Evolutionary conservation across 2,797 vertebrate genomes (phyloP).

Genomic region (Synanceia verrucosa): DNA sequence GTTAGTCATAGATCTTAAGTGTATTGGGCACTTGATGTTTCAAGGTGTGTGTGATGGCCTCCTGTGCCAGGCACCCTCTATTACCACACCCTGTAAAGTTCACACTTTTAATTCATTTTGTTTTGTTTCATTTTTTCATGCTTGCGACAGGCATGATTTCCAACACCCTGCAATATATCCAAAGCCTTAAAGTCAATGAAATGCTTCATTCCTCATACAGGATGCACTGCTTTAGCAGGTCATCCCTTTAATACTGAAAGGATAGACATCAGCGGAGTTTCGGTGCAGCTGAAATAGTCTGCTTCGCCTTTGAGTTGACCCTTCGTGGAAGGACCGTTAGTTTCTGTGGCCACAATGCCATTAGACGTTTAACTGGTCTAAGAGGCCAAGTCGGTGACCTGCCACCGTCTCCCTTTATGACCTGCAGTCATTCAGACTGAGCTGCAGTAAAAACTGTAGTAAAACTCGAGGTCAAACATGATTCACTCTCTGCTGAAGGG

Average conservation of each 20-base stretch:
- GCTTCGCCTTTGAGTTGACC: slow-evolving; percentile 40
- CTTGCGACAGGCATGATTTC: not conserved
- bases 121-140: not conserved
- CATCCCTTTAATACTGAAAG: not conserved
- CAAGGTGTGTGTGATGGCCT: slow-evolving; percentile 7
- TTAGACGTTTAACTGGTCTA: slow-evolving; percentile 50
- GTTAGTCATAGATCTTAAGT: slow-evolving; percentile 23
- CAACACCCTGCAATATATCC: not conserved
- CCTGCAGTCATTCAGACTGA: slow-evolving; percentile 65
- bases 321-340: slow-evolving; percentile 21
- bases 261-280: slow-evolving; percentile 7
- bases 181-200: not conserved
- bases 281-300: slow-evolving; percentile 15
- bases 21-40: not conserved
- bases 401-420: slow-evolving; percentile 64
- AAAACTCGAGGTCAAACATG: slow-evolving; percentile 69
- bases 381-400: slow-evolving; percentile 50
- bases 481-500: slow-evolving; percentile 57
- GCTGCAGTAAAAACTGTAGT: slow-evolving; percentile 65
- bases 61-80: not conserved
- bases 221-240: not conserved
- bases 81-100: not conserved
- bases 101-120: not conserved
- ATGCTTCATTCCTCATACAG: not conserved
- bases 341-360: slow-evolving; percentile 28